These are phyloP conservation scores for Drosophila subsilvestris DNA, from an alignment of 2,888 invertebrate genomes.

Conservation along the genomic window DNA sequence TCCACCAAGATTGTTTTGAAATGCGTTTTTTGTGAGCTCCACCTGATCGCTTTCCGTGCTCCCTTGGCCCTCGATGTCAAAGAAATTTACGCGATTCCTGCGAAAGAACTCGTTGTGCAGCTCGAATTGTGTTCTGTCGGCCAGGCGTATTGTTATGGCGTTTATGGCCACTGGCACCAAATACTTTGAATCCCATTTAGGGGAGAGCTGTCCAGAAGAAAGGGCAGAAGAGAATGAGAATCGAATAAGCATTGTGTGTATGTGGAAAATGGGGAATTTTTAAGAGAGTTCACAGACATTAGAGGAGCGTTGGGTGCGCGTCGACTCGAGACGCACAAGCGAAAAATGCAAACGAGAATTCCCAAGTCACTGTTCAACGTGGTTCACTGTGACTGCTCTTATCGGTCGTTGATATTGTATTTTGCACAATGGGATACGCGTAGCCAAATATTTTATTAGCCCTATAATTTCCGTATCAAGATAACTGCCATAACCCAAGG, in stretches of 20 bases:
- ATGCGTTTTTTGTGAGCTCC: slow-evolving; percentile 79
- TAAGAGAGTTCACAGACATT: neutral
- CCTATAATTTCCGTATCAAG: too few species aligned
- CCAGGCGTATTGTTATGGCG: slow-evolving; percentile 72
- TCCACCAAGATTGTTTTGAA: slow-evolving; percentile 78
- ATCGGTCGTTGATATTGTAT: too few species aligned
- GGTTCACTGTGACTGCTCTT: too few species aligned
- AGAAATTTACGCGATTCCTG: slow-evolving; percentile 79
- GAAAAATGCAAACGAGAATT: too few species aligned
- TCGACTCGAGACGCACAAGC: neutral
- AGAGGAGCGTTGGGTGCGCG: slow-evolving; percentile 1
- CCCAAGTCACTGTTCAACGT: too few species aligned
- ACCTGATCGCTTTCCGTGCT: slow-evolving; percentile 71
- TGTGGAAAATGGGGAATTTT: neutral
- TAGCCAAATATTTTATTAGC: too few species aligned
- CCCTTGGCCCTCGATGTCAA: slow-evolving; percentile 75
- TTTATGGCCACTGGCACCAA: slow-evolving; percentile 70
- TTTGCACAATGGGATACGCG: too few species aligned
- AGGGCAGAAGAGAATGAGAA: slow-evolving; percentile 5
- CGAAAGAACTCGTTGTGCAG: slow-evolving; percentile 77
- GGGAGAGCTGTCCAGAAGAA: slow-evolving; percentile 63
- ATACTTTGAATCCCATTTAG: slow-evolving; percentile 72
- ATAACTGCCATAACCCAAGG: too few species aligned
- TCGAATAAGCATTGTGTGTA: neutral
- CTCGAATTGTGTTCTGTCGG: slow-evolving; percentile 65